Evolutionary conservation across 2,797 vertebrate genomes (phyloP), one percentile per base, ranked within the genome.

Genomic region (Columba guinea): DNA sequence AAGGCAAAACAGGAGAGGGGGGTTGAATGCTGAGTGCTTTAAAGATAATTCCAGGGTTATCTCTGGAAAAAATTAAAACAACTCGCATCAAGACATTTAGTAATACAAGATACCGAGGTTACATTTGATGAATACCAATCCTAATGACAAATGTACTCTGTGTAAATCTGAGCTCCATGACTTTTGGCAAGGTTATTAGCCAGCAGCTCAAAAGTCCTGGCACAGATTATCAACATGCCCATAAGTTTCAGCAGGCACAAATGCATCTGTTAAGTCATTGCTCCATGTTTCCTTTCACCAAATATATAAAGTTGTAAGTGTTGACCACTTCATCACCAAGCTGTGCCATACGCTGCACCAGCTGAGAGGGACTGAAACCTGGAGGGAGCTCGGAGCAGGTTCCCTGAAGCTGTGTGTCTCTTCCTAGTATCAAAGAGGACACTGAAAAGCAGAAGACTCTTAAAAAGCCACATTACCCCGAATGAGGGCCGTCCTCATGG

Each of bases 101-200:
- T 97, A 96, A 96, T 97, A 95, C 74, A 96, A 95, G 93, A 97
- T 91, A 96, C 82, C 3, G 0, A 94, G 94, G 95, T 96, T 97
- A 97, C 96, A 96, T 97, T 96, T 96, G 96, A 93, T 94, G 87
- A 96, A 97, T 97, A 96, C 94, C 96, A 96, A 96, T 59, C 71
- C 81, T 93, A 94, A 97, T 87, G 93, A 97, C 94, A 96, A 95
- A 97, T 84, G 86, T 68, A 95, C 89, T 88, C 87, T 46, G 11
- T 95, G 91, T 97, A 96, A 95, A 97, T 95, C 83, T 89, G 87
- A 97, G 91, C 94, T 96, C 35, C 74, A 76, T 86, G 89, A 71
- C 94, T 96, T 95, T 94, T 97, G 95, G 87, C 95, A 97, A 92
- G 52, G 77, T 75, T 87, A 34, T 89, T 89, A 89, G 73, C 95